Base-by-base conservation (phyloP, 2,797 vertebrate genomes). In the Coccyzus lansbergi region DNA sequence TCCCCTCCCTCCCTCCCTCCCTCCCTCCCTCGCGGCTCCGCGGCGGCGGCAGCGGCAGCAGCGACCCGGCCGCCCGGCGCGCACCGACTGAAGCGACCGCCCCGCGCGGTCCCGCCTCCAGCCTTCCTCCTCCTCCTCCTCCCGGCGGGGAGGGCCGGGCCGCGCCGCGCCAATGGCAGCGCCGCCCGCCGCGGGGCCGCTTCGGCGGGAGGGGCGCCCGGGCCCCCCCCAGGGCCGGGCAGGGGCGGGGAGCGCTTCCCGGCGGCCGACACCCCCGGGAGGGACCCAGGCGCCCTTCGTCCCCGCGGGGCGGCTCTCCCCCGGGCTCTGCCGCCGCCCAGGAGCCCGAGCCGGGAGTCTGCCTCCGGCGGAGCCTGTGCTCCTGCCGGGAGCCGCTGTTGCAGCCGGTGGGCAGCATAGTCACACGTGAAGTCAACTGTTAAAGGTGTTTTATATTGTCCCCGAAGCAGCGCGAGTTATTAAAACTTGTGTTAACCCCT, bases 81-180 rank as follows among this genome's bases (percentile, higher is more conserved):
- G 91, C 97, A 97, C 96, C 98, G 98, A 98, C 98, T 98, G 98
- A 98, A 98, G 98, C 98, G 98, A 97, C 94, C 98, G 98, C 96
- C 98, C 94, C 94, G 98, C 92, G n/a, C 93, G 95, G 97, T 44
- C 96, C 91, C 95, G 89, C 95, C 93, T 88, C 90, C 95, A 84
- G 92, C 83, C 92, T 70, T 67, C 62, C 67, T 70, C 29, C 58
- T 60, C 48, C 44, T 80, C 89, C 75, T 53, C 83, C 83, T 46
- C 74, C 70, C 79, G 42, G 68, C 64, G 81, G 88, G 72, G 94
- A 79, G 81, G 91, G 85, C 25, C 71, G 62, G 75, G 70, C 86
- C 65, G 48, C 13, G 7, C 14, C 28, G 8, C 29, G n/a, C 99
- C 98, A 99, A 99, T 99, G 67, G 80, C 86, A 44, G 21, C 25